A percentile compares a stretch with the other conserved stretches of the same genome.
phyloP scores from a whole-genome alignment of 2,888 invertebrate genomes.

The Acleris holmiana region DNA sequence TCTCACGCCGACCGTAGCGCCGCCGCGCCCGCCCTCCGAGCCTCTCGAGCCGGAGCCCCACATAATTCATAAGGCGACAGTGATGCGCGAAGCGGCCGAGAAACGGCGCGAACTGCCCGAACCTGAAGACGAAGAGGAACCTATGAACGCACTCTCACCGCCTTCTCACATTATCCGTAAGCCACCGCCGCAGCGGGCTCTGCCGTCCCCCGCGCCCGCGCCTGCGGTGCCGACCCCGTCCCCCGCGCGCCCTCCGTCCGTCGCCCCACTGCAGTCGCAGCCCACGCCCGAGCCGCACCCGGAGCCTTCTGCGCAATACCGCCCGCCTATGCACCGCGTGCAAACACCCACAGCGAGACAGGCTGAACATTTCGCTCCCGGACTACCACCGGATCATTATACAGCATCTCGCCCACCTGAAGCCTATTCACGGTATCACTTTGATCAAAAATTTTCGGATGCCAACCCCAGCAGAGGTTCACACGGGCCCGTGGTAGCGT shows the following conservation, averaged over 20 bases:
- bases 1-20: constrained; percentile 61
- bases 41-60: constrained; percentile 82
- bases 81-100: constrained; percentile 81
- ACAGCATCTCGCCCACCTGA: constrained; percentile 71
- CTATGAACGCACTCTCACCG: constrained; percentile 70
- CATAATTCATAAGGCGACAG: constrained; percentile 81
- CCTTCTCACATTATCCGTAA: constrained; percentile 80
- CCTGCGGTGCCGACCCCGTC: constrained; percentile 59
- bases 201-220: constrained; percentile 72
- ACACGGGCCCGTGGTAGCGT: constrained; percentile 59
- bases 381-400: constrained; percentile 73
- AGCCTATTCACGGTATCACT: constrained; percentile 66
- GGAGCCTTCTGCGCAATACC: constrained; percentile 59
- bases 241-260: constrained; percentile 57
- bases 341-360: constrained; percentile 69
- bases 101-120: constrained; percentile 75
- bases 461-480: constrained; percentile 54
- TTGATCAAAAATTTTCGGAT: constrained; percentile 63
- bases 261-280: constrained; percentile 55
- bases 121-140: constrained; percentile 74
- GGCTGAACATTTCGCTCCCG: constrained; percentile 66
- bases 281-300: constrained; percentile 58
- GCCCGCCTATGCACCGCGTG: constrained; percentile 61
- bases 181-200: constrained; percentile 63
- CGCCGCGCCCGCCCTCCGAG: constrained; percentile 78